Conservation (phyloP, 2,113 vertebrate genomes). For the Lichenostomus cassidix region DNA sequence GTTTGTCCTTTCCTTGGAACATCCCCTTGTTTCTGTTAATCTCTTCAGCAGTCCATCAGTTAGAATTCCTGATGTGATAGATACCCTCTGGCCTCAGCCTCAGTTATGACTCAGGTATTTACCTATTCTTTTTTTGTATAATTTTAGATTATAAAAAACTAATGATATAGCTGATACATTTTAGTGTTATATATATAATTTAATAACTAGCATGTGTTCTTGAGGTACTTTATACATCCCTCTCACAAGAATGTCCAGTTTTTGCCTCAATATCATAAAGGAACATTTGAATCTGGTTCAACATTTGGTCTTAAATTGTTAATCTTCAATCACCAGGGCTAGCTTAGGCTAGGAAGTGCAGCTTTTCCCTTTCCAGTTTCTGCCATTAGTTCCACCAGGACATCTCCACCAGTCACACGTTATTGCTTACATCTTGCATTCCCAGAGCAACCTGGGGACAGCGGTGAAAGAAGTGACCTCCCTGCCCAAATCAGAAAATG, state of each 20-base stretch:
- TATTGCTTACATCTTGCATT: background rate
- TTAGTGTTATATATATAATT: background rate
- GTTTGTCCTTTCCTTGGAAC: background rate
- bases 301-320: background rate
- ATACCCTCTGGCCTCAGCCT: background rate
- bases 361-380: background rate
- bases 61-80: background rate
- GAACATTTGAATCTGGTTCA: background rate
- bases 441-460: background rate
- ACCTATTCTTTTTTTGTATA: background rate
- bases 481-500: background rate
- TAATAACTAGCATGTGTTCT: background rate
- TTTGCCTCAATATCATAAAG: background rate
- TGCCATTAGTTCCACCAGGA: background rate
- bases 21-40: background rate
- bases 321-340: background rate
- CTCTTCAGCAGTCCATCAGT: background rate
- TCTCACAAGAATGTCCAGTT: background rate
- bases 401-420: background rate
- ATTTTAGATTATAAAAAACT: background rate
- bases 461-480: background rate
- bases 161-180: background rate
- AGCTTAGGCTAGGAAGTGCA: background rate
- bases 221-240: background rate
- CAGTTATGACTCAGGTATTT: background rate